Base-by-base conservation (phyloP, 2,888 invertebrate genomes). In the Amphimallon solstitiale region DNA sequence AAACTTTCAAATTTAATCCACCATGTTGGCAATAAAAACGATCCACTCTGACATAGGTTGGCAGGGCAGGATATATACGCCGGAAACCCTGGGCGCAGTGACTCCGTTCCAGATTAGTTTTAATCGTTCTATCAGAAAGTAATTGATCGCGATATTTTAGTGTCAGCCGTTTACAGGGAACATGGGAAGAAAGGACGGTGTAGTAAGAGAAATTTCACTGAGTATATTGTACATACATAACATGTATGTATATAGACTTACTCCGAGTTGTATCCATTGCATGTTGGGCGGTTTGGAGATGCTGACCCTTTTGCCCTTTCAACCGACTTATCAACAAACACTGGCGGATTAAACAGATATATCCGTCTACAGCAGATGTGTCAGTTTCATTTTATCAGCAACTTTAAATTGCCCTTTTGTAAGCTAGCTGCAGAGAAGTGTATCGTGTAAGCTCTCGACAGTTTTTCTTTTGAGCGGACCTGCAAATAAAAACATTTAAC, bases 91-190 rank as follows among this genome's bases (percentile, higher is more conserved):
- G n/a, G 9, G 29, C 29, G 9, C 7, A 29, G 29, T 29, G 29
- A 29, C 29, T 5, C 6, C 9, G 5, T 9, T 29, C 2, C 6
- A 75, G 78, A 78, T 78, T 78, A 79, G 72, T 74, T 73, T 74
- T 76, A 77, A 79, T 78, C 78, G 74, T 73, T 73, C 73, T 76
- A 77, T 79, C 78, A 74, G 72, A 75, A 76, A 77, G 77, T 79
- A 79, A 79, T 79, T 78, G 79, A 79, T 78, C 77, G 29, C 2
- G 29, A 29, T 29, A 29, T 29, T 29, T 29, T 29, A 29, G 29
- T 9, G 29, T 29, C 29, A 29, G 29, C 9, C 29, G 29, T 29
- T 29, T 23, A 1, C 29, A 5, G 5, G 29, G 29, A 29, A 29
- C 29, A 29, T 29, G 29, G 9, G 9, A 29, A 29, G 9, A 5